Evolutionary conservation across 2,113 vertebrate genomes (phyloP), one percentile per base, ranked within the genome.

Genomic region (Mesitornis unicolor): DNA sequence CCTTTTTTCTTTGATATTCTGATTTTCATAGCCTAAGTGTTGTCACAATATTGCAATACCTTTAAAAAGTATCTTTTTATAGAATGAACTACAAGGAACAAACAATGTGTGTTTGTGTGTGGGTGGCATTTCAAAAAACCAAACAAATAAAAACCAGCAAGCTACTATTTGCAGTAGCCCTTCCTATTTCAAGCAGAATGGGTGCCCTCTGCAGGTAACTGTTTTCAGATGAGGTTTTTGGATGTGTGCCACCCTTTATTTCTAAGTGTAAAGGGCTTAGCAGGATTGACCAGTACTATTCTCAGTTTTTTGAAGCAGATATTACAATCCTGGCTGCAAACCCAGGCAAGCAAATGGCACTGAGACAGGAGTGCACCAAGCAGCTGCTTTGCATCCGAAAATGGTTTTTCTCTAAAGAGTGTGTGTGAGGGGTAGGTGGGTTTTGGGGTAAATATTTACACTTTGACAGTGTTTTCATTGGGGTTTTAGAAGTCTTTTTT

Each of bases 161-260:
- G 11, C 28, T 67, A 4, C 10, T 73, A 0, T 50, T 50, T 81
- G 11, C 21, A 22, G 31, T 16, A 89, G 35, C 36, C 14, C 4
- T 45, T 76, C 42, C 56, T 57, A 3, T 84, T 89, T 53, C 48
- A 64, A 87, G 78, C 31, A 61, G 94, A 89, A 86, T 47, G 92
- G 68, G 68, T 93, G 93, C 91, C 94, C 95, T 95, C 96, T 97
- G 89, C 93, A 97, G 94, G 95, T 92, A 81, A n/a, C 54, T 70
- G 1, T 42, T 89, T 47, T 91, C 65, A 60, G 16, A 60, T 21
- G 25, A 81, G 36, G 19, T 43, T 77, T 95, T 81, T 77, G 59
- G 38, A 50, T 33, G 22, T 6, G 13, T 45, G 48, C 16, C n/a
- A 28, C 22, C 3, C 16, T 45, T 57, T 80, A 25, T 42, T 80